These are phyloP conservation scores for Hiodon tergisus DNA, from an alignment of 2,113 vertebrate species.

Conservation along the genomic window DNA sequence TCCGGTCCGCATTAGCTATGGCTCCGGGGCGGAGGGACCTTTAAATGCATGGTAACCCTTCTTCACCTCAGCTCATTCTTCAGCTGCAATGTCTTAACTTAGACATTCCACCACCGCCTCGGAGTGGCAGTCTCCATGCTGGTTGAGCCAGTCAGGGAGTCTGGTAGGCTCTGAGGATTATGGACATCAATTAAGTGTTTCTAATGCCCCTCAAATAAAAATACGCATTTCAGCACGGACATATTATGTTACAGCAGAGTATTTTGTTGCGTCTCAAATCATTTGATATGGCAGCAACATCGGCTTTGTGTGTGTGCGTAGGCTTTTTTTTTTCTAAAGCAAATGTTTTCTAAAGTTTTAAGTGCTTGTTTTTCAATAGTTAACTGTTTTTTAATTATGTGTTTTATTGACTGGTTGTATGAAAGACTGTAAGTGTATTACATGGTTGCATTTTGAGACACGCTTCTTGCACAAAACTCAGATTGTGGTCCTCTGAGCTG, in stretches of 20 bases:
- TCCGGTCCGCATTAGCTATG: conserved; percentile 17
- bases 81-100: conserved; percentile 19
- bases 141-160: not conserved
- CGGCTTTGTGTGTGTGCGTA: not conserved
- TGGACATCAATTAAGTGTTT: not conserved
- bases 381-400: not conserved
- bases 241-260: conserved; percentile 10
- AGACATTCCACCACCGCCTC: not conserved
- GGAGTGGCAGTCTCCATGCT: not conserved
- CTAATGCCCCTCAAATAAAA: not conserved
- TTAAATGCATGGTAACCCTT: not conserved
- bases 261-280: not conserved
- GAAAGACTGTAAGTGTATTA: not conserved
- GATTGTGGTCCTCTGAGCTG: too few species aligned
- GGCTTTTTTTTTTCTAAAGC: conserved; percentile 12
- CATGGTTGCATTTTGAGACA: not conserved
- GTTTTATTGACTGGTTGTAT: not conserved
- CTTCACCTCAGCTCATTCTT: conserved; percentile 5
- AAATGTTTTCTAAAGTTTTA: not conserved
- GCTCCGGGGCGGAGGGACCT: not conserved
- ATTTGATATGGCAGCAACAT: not conserved
- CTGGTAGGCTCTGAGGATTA: not conserved
- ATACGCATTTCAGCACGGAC: not conserved
- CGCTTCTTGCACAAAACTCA: not conserved
- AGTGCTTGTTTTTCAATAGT: conserved; percentile 3